phyloP scores from a whole-genome alignment of 2,113 vertebrate genomes.

The Semicossyphus pulcher region DNA sequence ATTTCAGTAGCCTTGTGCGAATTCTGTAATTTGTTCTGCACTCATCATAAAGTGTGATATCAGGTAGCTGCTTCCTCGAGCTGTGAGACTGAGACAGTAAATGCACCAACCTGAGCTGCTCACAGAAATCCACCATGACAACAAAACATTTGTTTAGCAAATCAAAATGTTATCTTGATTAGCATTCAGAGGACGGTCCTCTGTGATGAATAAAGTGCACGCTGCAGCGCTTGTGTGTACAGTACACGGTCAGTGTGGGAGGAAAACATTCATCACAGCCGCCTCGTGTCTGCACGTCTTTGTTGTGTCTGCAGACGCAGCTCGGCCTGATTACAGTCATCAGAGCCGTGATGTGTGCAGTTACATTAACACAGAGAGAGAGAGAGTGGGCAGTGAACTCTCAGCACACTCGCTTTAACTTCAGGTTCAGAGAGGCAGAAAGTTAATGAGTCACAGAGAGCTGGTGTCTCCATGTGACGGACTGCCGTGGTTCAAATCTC shows the following conservation, averaged over 20 bases:
- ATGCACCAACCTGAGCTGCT: too few species aligned
- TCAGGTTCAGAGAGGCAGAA: not conserved
- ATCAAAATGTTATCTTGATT: too few species aligned
- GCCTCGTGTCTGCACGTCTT: not conserved
- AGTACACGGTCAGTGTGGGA: slow-evolving; percentile 24
- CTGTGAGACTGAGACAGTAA: too few species aligned
- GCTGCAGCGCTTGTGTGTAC: not conserved
- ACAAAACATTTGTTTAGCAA: too few species aligned
- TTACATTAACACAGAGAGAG: not conserved
- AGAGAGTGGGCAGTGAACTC: slow-evolving; percentile 6
- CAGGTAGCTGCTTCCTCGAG: too few species aligned
- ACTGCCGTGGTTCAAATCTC: not conserved
- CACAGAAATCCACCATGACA: too few species aligned
- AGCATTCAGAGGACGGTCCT: too few species aligned
- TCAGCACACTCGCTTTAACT: not conserved
- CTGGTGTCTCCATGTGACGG: not conserved
- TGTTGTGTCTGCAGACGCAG: slow-evolving; percentile 27
- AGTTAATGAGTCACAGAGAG: not conserved
- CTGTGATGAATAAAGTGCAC: too few species aligned
- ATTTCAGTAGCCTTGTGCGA: too few species aligned
- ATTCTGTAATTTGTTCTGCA: too few species aligned
- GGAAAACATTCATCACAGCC: slow-evolving; percentile 21
- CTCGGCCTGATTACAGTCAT: slow-evolving; percentile 29
- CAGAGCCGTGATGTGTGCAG: slow-evolving; percentile 19
- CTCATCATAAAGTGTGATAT: too few species aligned